These are phyloP conservation scores for Fratercula arctica DNA, from an alignment of 2,797 vertebrate genomes.

Conservation along the genomic window DNA sequence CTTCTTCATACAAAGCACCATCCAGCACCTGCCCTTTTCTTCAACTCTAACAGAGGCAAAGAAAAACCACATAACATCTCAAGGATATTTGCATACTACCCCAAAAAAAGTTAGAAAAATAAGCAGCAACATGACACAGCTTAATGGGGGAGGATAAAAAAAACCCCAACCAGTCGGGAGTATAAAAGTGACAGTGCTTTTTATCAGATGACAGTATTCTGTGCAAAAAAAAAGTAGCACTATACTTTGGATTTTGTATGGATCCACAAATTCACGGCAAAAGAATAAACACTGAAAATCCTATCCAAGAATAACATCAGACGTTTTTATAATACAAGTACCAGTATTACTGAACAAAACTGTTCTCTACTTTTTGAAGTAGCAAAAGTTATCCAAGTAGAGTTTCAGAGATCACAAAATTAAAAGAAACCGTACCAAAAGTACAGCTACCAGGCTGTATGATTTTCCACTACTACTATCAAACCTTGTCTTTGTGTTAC, in stretches of 20 bases:
- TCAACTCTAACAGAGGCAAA: neutral
- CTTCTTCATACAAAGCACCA: neutral
- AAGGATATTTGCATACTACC: neutral
- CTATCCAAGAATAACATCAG: neutral
- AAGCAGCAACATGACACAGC: neutral
- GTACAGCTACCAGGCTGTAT: neutral
- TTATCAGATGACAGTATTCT: neutral
- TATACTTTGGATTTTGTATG: neutral
- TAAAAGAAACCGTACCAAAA: neutral
- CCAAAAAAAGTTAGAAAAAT: neutral
- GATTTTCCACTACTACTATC: neutral
- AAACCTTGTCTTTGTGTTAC: neutral
- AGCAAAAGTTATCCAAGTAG: neutral
- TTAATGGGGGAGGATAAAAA: neutral
- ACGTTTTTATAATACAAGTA: neutral
- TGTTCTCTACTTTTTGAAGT: neutral
- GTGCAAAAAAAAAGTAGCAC: neutral
- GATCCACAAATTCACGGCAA: neutral
- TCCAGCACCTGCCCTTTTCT: neutral
- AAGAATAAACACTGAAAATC: neutral
- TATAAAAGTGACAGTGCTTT: neutral
- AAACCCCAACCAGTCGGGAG: neutral
- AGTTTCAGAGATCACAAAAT: neutral
- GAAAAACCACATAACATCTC: neutral
- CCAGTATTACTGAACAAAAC: neutral